Conservation (phyloP, 2,888 invertebrate genomes). For the Chorisops tibialis region DNA sequence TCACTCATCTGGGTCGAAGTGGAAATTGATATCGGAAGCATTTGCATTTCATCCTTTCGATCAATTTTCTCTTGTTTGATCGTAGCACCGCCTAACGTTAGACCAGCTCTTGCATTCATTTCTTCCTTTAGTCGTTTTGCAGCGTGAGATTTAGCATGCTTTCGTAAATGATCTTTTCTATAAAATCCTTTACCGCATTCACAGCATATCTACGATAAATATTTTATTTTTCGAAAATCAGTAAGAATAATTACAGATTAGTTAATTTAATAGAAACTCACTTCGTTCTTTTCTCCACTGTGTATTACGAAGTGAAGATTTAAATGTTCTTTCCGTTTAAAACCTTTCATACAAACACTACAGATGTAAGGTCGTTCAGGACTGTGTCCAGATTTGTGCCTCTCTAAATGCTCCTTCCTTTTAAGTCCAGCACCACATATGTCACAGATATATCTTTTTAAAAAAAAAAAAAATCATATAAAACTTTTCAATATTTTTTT, state of each 20-base stretch:
- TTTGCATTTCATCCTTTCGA: constrained; percentile 5
- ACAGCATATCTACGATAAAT: constrained; percentile 37
- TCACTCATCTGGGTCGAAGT: constrained; percentile 28
- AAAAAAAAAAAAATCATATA: background rate
- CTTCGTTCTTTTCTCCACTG: constrained; percentile 78
- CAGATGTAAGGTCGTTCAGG: constrained; percentile 78
- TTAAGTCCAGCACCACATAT: constrained; percentile 75
- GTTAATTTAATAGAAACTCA: constrained; percentile 39
- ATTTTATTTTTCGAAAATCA: constrained; percentile 1
- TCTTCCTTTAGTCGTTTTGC: constrained; percentile 73
- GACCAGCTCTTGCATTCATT: constrained; percentile 29
- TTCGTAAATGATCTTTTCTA: constrained; percentile 75
- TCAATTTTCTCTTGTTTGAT: constrained; percentile 7
- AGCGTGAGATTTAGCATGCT: constrained; percentile 74
- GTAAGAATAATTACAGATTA: background rate
- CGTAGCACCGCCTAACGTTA: background rate
- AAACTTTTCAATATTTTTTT: background rate
- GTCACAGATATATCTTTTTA: constrained; percentile 67
- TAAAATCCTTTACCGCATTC: constrained; percentile 60
- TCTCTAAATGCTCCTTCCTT: constrained; percentile 73
- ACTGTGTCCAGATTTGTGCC: constrained; percentile 77
- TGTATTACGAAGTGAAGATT: constrained; percentile 81
- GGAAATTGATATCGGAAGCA: constrained; percentile 17
- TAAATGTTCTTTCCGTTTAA: constrained; percentile 78
- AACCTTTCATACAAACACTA: constrained; percentile 72